Evolutionary conservation across 2,888 invertebrate species (phyloP).

Genomic region (Heliconius charithonia): DNA sequence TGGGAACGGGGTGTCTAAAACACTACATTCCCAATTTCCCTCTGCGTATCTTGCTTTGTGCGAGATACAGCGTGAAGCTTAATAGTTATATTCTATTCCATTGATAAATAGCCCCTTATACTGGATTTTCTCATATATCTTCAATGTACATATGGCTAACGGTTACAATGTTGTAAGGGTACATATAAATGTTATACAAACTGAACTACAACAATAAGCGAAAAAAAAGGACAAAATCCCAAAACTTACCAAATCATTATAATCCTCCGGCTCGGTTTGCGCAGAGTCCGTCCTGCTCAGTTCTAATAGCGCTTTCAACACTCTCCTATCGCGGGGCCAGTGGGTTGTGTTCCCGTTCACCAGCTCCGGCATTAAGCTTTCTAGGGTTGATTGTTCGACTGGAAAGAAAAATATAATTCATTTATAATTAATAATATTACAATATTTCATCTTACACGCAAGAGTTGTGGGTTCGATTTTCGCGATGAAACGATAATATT

Average conservation of each 20-base stretch:
- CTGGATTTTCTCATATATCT: too few relatives aligned
- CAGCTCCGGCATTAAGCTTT: slow-evolving; percentile 72
- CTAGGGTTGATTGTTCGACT: slow-evolving; percentile 71
- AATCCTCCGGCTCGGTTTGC: slow-evolving; percentile 54
- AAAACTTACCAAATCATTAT: slow-evolving; percentile 56
- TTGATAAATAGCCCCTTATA: too few relatives aligned
- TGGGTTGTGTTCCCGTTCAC: slow-evolving; percentile 81
- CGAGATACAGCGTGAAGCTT: too few relatives aligned
- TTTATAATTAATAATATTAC: not conserved
- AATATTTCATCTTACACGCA: not conserved
- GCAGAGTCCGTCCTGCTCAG: slow-evolving; percentile 85
- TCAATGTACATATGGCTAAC: too few relatives aligned
- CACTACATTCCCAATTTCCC: too few relatives aligned
- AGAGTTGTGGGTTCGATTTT: not conserved
- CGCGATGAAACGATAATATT: not conserved
- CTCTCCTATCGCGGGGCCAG: slow-evolving; percentile 87
- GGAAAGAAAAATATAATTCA: slow-evolving; percentile 10
- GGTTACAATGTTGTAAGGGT: too few relatives aligned
- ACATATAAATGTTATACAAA: too few relatives aligned
- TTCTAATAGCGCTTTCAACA: slow-evolving; percentile 88
- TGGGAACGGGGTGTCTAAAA: too few relatives aligned
- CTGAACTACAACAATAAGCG: too few relatives aligned
- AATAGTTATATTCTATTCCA: too few relatives aligned
- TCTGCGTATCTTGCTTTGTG: too few relatives aligned
- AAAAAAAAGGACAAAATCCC: not conserved